Conservation (phyloP, 1,140 invertebrate species). For the Euglossa dilemma region DNA sequence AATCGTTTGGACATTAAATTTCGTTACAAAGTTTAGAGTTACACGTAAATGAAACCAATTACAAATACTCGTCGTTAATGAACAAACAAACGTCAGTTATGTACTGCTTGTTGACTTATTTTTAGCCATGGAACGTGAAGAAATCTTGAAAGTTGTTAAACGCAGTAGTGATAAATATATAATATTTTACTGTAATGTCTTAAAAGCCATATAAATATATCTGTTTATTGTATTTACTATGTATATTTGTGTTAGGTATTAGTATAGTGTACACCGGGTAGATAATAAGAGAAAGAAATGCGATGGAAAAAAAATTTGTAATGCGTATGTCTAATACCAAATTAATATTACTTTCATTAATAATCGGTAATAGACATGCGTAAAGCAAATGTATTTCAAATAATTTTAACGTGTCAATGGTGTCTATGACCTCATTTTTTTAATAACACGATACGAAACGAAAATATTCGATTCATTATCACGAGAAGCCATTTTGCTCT, state of each 20-base stretch:
- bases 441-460: no score
- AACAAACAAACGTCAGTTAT: neutral
- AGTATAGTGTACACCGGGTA: neutral
- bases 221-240: neutral
- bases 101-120: neutral
- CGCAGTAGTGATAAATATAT: neutral
- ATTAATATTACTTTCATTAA: neutral
- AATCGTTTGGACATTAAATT: no score
- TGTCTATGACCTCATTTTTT: neutral
- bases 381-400: slow-evolving; percentile 1
- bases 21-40: neutral
- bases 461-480: neutral
- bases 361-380: neutral
- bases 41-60: neutral
- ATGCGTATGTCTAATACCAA: neutral
- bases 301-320: slow-evolving; percentile 8
- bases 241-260: neutral
- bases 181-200: neutral
- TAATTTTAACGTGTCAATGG: neutral
- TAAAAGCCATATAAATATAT: neutral
- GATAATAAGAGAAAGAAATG: slow-evolving; percentile 5
- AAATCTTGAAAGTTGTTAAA: neutral
- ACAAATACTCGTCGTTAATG: neutral
- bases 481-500: no score
- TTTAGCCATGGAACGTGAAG: neutral